Evolutionary conservation across 2,113 vertebrate species (phyloP).

Genomic region (Platysteira castanea): DNA sequence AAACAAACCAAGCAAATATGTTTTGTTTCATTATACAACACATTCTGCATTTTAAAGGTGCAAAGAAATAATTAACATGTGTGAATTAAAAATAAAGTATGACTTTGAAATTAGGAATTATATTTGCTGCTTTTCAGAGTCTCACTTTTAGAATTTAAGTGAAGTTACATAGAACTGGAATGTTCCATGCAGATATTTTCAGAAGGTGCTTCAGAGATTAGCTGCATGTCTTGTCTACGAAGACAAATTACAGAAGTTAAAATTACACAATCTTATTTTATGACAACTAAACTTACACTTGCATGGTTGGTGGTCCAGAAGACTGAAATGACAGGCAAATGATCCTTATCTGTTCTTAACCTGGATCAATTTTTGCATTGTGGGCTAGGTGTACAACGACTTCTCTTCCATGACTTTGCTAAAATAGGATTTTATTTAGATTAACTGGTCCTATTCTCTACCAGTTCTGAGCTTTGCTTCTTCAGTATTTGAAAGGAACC

Average conservation of each 20-base stretch:
- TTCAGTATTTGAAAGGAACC: background rate
- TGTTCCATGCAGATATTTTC: background rate
- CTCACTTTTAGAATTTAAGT: background rate
- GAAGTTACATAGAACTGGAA: background rate
- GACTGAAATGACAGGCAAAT: background rate
- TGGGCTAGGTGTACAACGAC: background rate
- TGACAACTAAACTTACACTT: background rate
- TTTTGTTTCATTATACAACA: background rate
- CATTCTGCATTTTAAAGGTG: background rate
- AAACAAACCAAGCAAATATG: background rate
- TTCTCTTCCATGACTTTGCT: fast-evolving
- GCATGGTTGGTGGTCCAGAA: background rate
- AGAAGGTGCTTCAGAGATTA: background rate
- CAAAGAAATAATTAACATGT: background rate
- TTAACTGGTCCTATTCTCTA: background rate
- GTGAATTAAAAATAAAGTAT: background rate
- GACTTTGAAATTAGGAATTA: background rate
- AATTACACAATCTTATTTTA: background rate
- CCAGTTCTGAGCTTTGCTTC: background rate
- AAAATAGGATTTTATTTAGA: background rate
- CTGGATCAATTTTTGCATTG: background rate
- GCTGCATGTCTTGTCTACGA: background rate
- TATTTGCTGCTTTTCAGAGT: background rate
- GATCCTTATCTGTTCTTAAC: background rate
- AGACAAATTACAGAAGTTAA: background rate